Conservation (phyloP, 2,113 vertebrate species). For the Maccullochella peelii region DNA sequence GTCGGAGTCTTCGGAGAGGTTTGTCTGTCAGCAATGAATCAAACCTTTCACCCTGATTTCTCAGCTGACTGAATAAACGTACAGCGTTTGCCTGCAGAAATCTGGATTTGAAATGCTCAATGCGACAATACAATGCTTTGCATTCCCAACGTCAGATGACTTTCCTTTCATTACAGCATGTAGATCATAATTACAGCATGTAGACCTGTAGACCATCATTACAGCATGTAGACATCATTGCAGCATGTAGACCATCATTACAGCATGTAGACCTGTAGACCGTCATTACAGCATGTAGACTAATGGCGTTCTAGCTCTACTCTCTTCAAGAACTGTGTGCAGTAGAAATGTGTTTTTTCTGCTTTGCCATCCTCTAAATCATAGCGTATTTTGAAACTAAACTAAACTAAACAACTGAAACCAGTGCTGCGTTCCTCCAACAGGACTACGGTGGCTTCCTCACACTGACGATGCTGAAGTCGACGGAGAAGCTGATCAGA, state of each 20-base stretch:
- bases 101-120: neutral
- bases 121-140: too few species aligned
- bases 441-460: conserved; percentile 81
- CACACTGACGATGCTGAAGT: conserved; percentile 70
- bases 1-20: conserved; percentile 80
- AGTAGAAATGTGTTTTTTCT: neutral
- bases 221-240: too few species aligned
- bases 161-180: too few species aligned
- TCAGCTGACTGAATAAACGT: neutral
- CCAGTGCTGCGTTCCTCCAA: neutral
- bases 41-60: neutral
- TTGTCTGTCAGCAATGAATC: conserved; percentile 6
- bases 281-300: too few species aligned
- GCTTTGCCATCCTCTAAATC: neutral
- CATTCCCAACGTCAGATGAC: too few species aligned
- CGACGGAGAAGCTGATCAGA: conserved; percentile 61
- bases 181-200: too few species aligned
- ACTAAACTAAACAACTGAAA: neutral
- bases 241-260: too few species aligned
- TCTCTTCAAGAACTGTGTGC: neutral
- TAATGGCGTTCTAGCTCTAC: too few species aligned
- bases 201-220: too few species aligned
- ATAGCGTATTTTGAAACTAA: neutral
- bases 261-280: too few species aligned
- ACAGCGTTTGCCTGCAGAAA: neutral